Percentiles rank a stretch among this genome's conserved stretches.
Evolutionary conservation across 2,113 vertebrate species (phyloP).

Genomic region (Verasper variegatus): DNA sequence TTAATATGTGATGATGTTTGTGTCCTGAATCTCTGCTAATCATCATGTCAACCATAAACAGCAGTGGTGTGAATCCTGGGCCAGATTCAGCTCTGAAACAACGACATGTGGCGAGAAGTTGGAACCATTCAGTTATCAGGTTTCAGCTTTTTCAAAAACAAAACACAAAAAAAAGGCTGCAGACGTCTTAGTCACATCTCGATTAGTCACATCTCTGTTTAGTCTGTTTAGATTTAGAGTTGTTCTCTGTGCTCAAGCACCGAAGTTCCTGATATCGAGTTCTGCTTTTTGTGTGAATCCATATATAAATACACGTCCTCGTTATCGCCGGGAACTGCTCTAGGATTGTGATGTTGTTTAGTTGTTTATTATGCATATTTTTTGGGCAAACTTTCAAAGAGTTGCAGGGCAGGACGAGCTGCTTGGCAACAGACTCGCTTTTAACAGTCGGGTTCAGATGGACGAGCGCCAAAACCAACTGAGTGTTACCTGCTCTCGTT

Average conservation of each 20-base stretch:
- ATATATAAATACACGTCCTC: background rate
- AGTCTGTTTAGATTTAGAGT: slow-evolving; percentile 72
- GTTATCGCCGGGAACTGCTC: background rate
- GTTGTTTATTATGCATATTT: slow-evolving; percentile 45
- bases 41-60: slow-evolving; percentile 9
- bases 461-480: slow-evolving; percentile 72
- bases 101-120: slow-evolving; percentile 23
- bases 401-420: slow-evolving; percentile 57
- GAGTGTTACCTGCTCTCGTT: slow-evolving; percentile 71
- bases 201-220: slow-evolving; percentile 74
- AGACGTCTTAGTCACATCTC: slow-evolving; percentile 66
- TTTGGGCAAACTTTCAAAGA: slow-evolving; percentile 51
- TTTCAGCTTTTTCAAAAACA: slow-evolving; percentile 27
- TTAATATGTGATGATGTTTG: slow-evolving; percentile 33
- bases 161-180: slow-evolving; percentile 41
- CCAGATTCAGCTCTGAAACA: slow-evolving; percentile 17
- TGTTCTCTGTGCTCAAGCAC: slow-evolving; percentile 25
- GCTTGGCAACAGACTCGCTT: slow-evolving; percentile 63
- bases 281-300: slow-evolving; percentile 45
- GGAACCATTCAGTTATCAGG: slow-evolving; percentile 31
- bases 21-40: slow-evolving; percentile 18
- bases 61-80: slow-evolving; percentile 4
- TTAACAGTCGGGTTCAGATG: slow-evolving; percentile 64
- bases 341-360: slow-evolving; percentile 20
- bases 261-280: slow-evolving; percentile 39